Percentiles rank a stretch among this genome's conserved stretches.
Conservation (phyloP, 2,797 vertebrate genomes). For the Helicolenus hilgendorfi region DNA sequence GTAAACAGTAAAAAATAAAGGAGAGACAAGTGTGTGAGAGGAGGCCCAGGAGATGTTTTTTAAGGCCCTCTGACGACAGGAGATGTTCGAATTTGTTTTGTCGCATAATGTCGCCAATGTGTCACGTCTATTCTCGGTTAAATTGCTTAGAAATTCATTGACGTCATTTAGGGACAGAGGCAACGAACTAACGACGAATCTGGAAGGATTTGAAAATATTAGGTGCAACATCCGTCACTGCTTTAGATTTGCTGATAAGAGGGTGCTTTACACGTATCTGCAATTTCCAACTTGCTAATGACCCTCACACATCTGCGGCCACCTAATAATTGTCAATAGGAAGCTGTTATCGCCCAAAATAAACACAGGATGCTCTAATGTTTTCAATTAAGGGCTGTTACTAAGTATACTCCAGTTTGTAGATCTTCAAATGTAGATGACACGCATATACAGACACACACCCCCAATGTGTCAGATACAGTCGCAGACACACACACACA, state of each 20-base stretch:
- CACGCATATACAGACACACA: constrained; percentile 8
- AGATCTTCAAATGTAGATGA: neutral
- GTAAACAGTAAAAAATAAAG: neutral
- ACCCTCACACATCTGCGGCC: neutral
- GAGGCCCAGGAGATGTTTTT: neutral
- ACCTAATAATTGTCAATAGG: neutral
- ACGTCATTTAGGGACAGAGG: constrained; percentile 36
- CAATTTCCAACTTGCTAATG: constrained; percentile 10
- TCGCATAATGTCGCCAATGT: neutral
- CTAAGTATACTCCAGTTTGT: neutral
- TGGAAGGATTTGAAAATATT: constrained; percentile 6
- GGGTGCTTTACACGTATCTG: constrained; percentile 12
- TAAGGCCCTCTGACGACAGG: neutral
- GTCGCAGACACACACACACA: neutral
- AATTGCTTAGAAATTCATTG: constrained; percentile 41
- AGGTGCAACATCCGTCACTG: neutral
- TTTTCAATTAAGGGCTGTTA: neutral
- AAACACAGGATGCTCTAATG: constrained; percentile 15
- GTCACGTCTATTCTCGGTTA: constrained; percentile 14
- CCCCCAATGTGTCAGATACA: constrained; percentile 14
- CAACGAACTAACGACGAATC: neutral
- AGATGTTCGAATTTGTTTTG: constrained; percentile 14
- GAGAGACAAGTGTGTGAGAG: neutral
- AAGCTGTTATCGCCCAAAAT: neutral
- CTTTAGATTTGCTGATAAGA: neutral